Evolutionary conservation across 2,113 vertebrate genomes (phyloP).

Genomic region (Oophaga pumilio): DNA sequence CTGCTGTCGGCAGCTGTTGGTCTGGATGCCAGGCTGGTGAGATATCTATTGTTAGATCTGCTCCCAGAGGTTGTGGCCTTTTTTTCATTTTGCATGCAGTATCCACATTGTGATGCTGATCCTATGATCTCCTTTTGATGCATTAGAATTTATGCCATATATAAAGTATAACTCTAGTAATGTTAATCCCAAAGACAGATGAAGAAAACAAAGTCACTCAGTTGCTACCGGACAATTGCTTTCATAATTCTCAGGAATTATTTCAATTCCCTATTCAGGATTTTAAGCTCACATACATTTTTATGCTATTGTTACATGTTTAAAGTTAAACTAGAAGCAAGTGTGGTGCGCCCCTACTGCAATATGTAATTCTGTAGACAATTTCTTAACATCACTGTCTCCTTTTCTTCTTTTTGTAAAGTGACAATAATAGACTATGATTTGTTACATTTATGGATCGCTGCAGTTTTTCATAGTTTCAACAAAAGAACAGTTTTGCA

Average conservation of each 20-base stretch:
- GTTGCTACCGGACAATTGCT: background rate
- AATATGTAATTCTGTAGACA: background rate
- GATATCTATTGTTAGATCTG: slow-evolving; percentile 43
- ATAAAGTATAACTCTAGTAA: slow-evolving; percentile 14
- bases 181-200: slow-evolving; percentile 42
- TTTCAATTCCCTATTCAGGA: background rate
- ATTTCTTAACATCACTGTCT: background rate
- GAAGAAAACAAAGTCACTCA: background rate
- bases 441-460: background rate
- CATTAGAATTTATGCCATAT: slow-evolving; percentile 27
- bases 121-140: slow-evolving; percentile 29
- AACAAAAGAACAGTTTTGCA: background rate
- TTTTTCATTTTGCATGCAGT: slow-evolving; percentile 17
- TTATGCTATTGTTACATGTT: background rate
- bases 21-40: slow-evolving; percentile 55
- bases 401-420: background rate
- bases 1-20: slow-evolving; percentile 54
- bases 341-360: background rate
- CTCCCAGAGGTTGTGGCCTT: slow-evolving; percentile 38
- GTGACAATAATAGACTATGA: background rate
- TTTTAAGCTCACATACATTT: background rate
- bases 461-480: background rate
- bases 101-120: slow-evolving; percentile 22
- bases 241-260: slow-evolving; percentile 19
- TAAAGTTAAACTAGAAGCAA: background rate